Evolutionary conservation across 64 coral and sea anemone genomes (phyloP).

Genomic region (Actinia equina): DNA sequence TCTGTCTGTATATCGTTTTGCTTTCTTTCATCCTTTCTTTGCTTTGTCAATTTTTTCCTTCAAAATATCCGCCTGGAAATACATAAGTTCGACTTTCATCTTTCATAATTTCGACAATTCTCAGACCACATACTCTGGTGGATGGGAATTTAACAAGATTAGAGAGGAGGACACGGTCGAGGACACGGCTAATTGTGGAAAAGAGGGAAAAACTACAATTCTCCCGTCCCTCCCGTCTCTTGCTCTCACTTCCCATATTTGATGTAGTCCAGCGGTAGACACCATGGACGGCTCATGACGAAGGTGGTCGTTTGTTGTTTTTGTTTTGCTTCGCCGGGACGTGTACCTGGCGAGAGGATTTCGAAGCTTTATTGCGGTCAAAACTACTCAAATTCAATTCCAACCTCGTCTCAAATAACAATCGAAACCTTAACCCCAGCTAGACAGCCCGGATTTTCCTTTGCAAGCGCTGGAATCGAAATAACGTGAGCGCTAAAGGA

Average conservation of each 20-base stretch:
- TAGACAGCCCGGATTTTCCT: neutral
- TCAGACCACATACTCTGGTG: no score
- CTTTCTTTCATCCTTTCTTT: no score
- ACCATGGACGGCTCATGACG: neutral
- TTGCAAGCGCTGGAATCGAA: neutral
- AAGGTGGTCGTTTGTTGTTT: neutral
- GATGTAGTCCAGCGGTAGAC: neutral
- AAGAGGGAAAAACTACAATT: no score
- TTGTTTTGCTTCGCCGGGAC: constrained; percentile 3
- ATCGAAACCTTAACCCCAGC: neutral
- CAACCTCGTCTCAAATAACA: constrained; percentile 5
- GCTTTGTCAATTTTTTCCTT: no score
- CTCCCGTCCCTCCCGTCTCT: neutral
- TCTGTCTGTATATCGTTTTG: no score
- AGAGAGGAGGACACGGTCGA: no score
- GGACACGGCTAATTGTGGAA: no score
- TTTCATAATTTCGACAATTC: no score
- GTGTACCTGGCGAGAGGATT: neutral
- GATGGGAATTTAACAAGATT: no score
- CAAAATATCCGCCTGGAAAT: no score
- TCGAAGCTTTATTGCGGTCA: constrained; percentile 4
- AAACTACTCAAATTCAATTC: neutral
- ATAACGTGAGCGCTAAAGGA: neutral
- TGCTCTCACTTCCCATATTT: no score
- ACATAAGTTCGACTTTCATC: no score